Conservation (phyloP, 1,140 invertebrate genomes). For the Fopius arisanus region DNA sequence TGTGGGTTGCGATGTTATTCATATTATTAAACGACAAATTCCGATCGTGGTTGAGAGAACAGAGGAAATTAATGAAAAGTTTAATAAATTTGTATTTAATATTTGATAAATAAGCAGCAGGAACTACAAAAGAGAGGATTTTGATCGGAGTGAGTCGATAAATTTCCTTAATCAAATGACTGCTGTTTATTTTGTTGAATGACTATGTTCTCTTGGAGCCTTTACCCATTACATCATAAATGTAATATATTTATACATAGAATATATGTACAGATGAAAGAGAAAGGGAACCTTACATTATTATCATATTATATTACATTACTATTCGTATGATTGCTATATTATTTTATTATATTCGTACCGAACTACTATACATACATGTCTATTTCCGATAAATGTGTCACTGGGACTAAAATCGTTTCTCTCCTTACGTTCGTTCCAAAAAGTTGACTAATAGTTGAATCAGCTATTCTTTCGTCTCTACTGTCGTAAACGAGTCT, state of each 20-base stretch:
- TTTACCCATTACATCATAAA: conserved; percentile 35
- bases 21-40: background rate
- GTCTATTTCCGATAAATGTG: conserved; percentile 30
- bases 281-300: conserved; percentile 19
- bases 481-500: background rate
- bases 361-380: conserved; percentile 28
- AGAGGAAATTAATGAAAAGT: background rate
- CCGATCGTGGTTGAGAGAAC: conserved; percentile 17
- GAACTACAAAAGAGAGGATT: conserved; percentile 15
- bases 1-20: too few species aligned
- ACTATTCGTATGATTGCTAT: conserved; percentile 39
- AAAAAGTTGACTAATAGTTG: conserved; percentile 26
- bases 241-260: conserved; percentile 48
- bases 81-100: conserved; percentile 20
- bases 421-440: conserved; percentile 38
- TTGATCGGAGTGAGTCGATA: background rate
- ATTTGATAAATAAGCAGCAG: conserved; percentile 16
- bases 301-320: conserved; percentile 22
- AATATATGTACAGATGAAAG: conserved; percentile 33
- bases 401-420: conserved; percentile 19
- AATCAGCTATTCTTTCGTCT: background rate
- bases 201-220: conserved; percentile 14
- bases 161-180: conserved; percentile 26
- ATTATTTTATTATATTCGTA: conserved; percentile 50
- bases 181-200: conserved; percentile 34